phyloP scores from a whole-genome alignment of 64 coral and sea anemone genomes.

The Actinia equina region DNA sequence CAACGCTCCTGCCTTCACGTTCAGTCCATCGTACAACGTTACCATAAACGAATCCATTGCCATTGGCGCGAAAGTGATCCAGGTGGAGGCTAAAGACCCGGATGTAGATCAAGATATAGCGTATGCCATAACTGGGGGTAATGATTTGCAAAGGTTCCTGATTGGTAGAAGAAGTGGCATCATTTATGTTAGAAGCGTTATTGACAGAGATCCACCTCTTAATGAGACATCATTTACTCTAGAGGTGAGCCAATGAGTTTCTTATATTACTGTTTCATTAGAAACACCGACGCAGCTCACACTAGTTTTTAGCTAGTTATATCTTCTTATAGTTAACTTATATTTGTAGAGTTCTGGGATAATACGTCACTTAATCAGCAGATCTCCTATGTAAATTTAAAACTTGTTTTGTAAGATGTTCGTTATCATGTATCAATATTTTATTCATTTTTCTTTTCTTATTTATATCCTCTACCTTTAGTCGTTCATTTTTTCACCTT shows the following conservation, averaged over 20 bases:
- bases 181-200: slow-evolving; percentile 44
- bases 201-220: slow-evolving; percentile 80
- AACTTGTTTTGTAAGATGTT: too few species aligned
- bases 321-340: too few species aligned
- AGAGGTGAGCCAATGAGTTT: too few species aligned
- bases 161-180: slow-evolving; percentile 75
- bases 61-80: slow-evolving; percentile 38
- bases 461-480: too few species aligned
- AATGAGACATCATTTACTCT: slow-evolving; percentile 71
- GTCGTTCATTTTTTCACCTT: not conserved
- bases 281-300: too few species aligned
- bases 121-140: slow-evolving; percentile 74
- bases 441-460: too few species aligned
- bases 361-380: too few species aligned
- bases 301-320: too few species aligned
- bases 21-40: slow-evolving; percentile 27
- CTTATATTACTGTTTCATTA: too few species aligned
- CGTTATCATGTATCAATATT: too few species aligned
- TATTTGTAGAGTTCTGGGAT: too few species aligned
- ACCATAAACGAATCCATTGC: slow-evolving; percentile 49
- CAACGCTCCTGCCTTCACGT: slow-evolving; percentile 24
- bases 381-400: too few species aligned
- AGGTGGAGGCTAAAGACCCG: slow-evolving; percentile 54
- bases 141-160: slow-evolving; percentile 55
- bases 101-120: slow-evolving; percentile 53